A percentile compares a stretch with the other conserved stretches of the same genome.
Conservation (phyloP, 2,797 vertebrate genomes). For the Pseudocheirus occidentalis region DNA sequence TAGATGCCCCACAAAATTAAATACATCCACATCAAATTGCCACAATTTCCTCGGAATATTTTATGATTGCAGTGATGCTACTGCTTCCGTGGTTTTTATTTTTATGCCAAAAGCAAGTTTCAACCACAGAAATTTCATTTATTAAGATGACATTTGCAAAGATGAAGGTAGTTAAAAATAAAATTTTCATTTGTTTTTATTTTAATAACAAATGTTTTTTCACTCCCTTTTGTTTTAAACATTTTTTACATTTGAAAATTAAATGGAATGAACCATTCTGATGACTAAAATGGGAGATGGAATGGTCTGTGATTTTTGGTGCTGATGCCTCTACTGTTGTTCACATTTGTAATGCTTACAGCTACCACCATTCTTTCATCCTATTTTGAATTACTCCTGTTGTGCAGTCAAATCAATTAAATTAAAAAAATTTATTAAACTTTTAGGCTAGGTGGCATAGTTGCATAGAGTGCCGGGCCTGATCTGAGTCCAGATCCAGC, state of each 20-base stretch:
- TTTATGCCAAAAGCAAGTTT: slow-evolving; percentile 41
- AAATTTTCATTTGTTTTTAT: not conserved
- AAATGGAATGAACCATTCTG: not conserved
- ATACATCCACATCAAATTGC: too few relatives aligned
- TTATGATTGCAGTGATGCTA: not conserved
- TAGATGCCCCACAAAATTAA: too few relatives aligned
- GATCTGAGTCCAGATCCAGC: too few relatives aligned
- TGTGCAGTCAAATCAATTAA: too few relatives aligned
- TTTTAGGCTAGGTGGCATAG: too few relatives aligned
- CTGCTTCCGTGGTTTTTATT: slow-evolving; percentile 31
- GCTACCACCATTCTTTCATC: not conserved
- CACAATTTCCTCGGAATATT: too few relatives aligned
- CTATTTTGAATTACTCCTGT: too few relatives aligned
- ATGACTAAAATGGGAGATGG: slow-evolving; percentile 5
- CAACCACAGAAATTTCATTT: slow-evolving; percentile 19
- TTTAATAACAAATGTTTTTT: not conserved
- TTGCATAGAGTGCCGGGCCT: too few relatives aligned
- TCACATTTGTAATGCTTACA: slow-evolving; percentile 1
- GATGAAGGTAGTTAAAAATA: slow-evolving; percentile 14
- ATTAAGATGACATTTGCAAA: slow-evolving; percentile 48
- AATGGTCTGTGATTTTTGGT: not conserved
- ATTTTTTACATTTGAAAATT: slow-evolving; percentile 11
- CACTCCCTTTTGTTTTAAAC: not conserved
- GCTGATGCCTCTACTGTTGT: not conserved
- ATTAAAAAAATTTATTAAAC: too few relatives aligned